Percentiles rank a stretch among this genome's conserved stretches.
Conservation (phyloP, 2,888 invertebrate species). For the Orthosia cruda region DNA sequence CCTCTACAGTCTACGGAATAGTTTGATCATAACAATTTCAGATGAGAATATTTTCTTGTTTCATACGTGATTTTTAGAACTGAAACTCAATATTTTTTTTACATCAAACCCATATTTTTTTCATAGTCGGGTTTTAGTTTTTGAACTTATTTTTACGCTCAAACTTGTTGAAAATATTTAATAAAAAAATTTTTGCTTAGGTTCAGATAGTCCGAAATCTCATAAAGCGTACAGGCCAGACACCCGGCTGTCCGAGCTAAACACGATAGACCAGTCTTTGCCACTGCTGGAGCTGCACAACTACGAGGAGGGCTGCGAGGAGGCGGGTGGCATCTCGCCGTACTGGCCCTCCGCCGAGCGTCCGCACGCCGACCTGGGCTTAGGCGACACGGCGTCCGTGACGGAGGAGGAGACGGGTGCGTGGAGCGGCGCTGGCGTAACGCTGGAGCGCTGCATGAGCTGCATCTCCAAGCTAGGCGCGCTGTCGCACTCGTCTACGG, state of each 20-base stretch:
- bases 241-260: slow-evolving; percentile 90
- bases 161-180: background rate
- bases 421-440: slow-evolving; percentile 84
- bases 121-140: too few relatives aligned
- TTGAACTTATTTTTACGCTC: too few relatives aligned
- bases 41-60: too few relatives aligned
- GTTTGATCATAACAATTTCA: too few relatives aligned
- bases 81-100: too few relatives aligned
- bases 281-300: slow-evolving; percentile 82
- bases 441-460: slow-evolving; percentile 93
- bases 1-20: too few relatives aligned
- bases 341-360: slow-evolving; percentile 93
- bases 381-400: slow-evolving; percentile 83
- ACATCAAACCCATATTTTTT: too few relatives aligned
- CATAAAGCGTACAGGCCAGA: slow-evolving; percentile 87
- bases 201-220: slow-evolving; percentile 80
- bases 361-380: slow-evolving; percentile 87
- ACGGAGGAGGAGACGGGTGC: slow-evolving; percentile 80
- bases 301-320: slow-evolving; percentile 82
- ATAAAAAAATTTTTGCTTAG: slow-evolving; percentile 61
- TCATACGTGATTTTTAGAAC: too few relatives aligned
- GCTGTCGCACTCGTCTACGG: slow-evolving; percentile 93
- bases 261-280: slow-evolving; percentile 87
- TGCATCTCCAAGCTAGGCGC: slow-evolving; percentile 96
- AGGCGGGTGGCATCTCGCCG: slow-evolving; percentile 91